phyloP scores from a whole-genome alignment of 2,797 vertebrate species.

The Malurus leucopterus region DNA sequence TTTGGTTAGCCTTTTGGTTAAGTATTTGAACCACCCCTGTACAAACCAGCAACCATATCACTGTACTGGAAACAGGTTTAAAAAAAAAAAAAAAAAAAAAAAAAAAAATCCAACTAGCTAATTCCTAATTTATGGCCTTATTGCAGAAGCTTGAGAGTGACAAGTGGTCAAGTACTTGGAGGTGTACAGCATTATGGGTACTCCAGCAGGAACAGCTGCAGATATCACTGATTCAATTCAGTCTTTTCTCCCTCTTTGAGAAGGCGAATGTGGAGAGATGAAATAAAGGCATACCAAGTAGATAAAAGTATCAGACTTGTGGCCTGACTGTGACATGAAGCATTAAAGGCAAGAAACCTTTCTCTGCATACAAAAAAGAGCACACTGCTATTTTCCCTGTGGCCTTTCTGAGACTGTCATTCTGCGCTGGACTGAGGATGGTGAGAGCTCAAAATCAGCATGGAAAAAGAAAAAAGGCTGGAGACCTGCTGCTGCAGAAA shows the following conservation, averaged over 20 bases:
- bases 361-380: conserved; percentile 23
- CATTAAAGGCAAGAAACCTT: conserved; percentile 49
- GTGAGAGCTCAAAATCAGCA: neutral
- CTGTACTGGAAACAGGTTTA: neutral
- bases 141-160: neutral
- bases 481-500: conserved; percentile 9
- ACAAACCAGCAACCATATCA: neutral
- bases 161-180: neutral
- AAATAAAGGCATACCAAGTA: conserved; percentile 51
- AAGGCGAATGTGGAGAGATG: conserved; percentile 32
- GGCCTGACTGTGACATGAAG: conserved; percentile 25
- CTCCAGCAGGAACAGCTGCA: neutral
- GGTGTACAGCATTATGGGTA: neutral
- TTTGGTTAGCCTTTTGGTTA: neutral
- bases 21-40: neutral
- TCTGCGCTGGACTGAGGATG: conserved; percentile 1
- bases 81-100: too few species aligned
- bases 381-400: neutral
- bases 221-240: conserved; percentile 20
- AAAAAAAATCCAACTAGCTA: neutral
- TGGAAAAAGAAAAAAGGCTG: neutral
- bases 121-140: neutral
- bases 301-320: conserved; percentile 49
- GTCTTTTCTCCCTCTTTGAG: conserved; percentile 43
- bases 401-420: conserved; percentile 14